These are phyloP conservation scores for Drosophila buzzatii DNA, from an alignment of 2,888 invertebrate species.

Conservation along the genomic window DNA sequence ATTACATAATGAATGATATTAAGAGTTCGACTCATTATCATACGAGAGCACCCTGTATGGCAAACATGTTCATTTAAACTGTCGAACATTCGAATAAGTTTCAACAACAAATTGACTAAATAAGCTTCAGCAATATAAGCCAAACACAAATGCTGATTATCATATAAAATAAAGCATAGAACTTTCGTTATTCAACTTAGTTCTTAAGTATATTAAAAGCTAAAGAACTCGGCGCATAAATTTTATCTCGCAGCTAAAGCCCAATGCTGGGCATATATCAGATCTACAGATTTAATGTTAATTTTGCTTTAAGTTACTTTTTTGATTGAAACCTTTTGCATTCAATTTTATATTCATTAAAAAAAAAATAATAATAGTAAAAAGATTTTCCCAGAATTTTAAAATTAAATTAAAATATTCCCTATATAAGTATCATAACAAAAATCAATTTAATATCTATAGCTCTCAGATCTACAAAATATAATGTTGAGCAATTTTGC, in stretches of 20 bases:
- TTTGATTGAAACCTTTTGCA: too few species aligned
- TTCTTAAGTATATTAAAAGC: neutral
- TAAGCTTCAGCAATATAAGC: neutral
- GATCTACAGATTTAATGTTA: neutral
- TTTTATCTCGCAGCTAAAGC: neutral
- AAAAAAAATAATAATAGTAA: too few species aligned
- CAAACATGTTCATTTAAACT: neutral
- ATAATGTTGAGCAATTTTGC: too few species aligned
- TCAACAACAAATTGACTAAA: constrained; percentile 10
- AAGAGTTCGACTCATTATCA: neutral
- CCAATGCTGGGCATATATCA: neutral
- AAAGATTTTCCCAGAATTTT: too few species aligned
- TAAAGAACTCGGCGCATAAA: neutral
- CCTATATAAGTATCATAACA: too few species aligned
- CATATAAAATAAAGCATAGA: constrained; percentile 6
- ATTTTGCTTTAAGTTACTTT: neutral
- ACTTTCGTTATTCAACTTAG: constrained; percentile 3
- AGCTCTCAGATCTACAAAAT: too few species aligned
- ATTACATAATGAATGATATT: neutral
- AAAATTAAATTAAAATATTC: too few species aligned
- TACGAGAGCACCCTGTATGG: constrained; percentile 8
- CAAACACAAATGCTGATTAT: neutral
- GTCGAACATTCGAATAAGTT: constrained; percentile 3
- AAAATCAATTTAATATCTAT: too few species aligned
- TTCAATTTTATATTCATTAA: too few species aligned